Base-by-base conservation (phyloP, 2,113 vertebrate species). In the Kryptolebias marmoratus region DNA sequence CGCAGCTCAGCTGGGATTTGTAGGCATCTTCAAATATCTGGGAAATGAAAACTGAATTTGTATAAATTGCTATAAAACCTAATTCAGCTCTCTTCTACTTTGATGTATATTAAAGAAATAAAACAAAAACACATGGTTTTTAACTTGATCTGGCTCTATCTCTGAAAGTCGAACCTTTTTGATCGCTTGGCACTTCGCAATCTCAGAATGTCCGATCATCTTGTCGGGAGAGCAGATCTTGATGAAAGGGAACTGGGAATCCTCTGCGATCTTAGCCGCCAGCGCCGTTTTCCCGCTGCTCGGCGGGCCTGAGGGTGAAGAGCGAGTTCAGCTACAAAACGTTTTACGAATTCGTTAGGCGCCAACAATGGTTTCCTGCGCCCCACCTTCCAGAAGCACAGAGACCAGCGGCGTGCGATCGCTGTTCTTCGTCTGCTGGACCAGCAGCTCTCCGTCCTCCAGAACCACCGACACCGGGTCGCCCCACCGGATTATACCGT, bases 201-300 rank as follows among this genome's bases (percentile, higher is more conserved):
- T 97, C 91, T 99, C 97, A 0, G 97, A 96, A 89, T 95, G 95
- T 54, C 97, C 97, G 1, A 99, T 99, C 96, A 98, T 99, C 90
- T 98, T 99, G 87, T 99, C 97, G 0, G 97, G 97, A 77, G 97
- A 99, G 81, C 97, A 99, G 90, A 99, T 98, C 93, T 99, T 99
- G 93, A 99, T 99, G 64, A 99, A 99, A n/a, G 97, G 97, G 79
- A 99, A 99, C 88, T 96, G 94, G 64, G 97, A 99, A 4, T 97
- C 95, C 87, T 99, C 96, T 0, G 97, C 93, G 77, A 98, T 99
- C 87, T 96, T 97, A 44, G 96, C 97, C 30, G 97, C 96, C 64
- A 98, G 75, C 0, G 97, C 97, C 0, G 97, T 98, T 84, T 99
- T 99, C 0, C 97, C 97, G 12, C 97, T 98, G 88, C 96, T 96